Percentiles rank a stretch among this genome's conserved stretches.
phyloP scores from a whole-genome alignment of 1,140 invertebrate genomes.

The Achroia grisella region DNA sequence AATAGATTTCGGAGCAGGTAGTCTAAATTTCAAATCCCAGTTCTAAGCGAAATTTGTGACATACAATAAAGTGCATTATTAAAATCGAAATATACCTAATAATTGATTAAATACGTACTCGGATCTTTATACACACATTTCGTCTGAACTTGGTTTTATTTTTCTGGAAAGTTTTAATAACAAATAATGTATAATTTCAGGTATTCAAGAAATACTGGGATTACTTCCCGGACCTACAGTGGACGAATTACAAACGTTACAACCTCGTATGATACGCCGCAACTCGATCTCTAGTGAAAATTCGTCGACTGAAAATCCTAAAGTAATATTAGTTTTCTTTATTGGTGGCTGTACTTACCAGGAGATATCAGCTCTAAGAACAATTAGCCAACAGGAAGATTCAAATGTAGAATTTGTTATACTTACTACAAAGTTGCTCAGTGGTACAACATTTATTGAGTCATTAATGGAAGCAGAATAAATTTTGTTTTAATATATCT shows the following conservation, averaged over 20 bases:
- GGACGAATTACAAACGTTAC: constrained; percentile 75
- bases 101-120: too few species aligned
- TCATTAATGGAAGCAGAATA: constrained; percentile 78
- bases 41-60: too few species aligned
- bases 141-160: too few species aligned
- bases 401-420: constrained; percentile 94
- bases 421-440: constrained; percentile 94
- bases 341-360: constrained; percentile 97
- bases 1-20: too few species aligned
- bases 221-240: constrained; percentile 76
- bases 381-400: constrained; percentile 94
- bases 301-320: constrained; percentile 79
- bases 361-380: constrained; percentile 94
- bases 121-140: too few species aligned
- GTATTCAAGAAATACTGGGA: constrained; percentile 75
- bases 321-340: constrained; percentile 94
- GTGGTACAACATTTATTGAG: constrained; percentile 89
- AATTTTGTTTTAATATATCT: not conserved
- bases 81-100: too few species aligned
- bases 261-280: constrained; percentile 68
- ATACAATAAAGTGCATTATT: too few species aligned
- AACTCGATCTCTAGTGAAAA: constrained; percentile 79
- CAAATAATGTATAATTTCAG: constrained; percentile 44
- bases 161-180: too few species aligned
- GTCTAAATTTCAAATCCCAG: too few species aligned